phyloP scores from a whole-genome alignment of 2,113 vertebrate species.

The Cyanistes caeruleus region DNA sequence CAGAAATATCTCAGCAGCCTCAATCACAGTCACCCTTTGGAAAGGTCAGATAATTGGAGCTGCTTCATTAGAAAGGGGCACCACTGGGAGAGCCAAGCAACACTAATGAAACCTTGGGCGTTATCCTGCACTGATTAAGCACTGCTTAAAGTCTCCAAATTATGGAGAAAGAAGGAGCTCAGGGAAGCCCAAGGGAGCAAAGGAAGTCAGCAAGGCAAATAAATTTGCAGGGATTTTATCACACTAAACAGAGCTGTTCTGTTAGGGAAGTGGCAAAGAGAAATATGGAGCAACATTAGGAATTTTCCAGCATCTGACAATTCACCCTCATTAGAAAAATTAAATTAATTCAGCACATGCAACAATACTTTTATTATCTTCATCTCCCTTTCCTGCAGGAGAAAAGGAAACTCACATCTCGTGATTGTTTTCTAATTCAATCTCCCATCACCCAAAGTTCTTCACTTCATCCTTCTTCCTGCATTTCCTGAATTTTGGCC shows the following conservation, averaged over 20 bases:
- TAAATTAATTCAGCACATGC: conserved; percentile 22
- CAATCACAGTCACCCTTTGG: not conserved
- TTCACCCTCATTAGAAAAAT: conserved; percentile 30
- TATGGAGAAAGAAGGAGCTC: not conserved
- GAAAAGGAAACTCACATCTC: not conserved
- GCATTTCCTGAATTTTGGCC: not conserved
- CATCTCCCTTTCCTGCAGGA: not conserved
- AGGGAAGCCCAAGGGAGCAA: not conserved
- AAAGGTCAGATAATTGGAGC: not conserved
- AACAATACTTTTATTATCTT: not conserved
- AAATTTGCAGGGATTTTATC: not conserved
- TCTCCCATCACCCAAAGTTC: not conserved
- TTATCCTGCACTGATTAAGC: not conserved
- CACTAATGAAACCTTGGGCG: not conserved
- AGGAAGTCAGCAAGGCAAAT: not conserved
- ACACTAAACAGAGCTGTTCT: not conserved
- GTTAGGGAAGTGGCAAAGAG: not conserved
- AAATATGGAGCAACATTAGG: not conserved
- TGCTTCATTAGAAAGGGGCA: not conserved
- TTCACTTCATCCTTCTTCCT: not conserved
- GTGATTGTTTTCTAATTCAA: not conserved
- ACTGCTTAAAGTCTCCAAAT: not conserved
- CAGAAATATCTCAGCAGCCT: not conserved
- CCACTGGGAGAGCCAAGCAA: not conserved
- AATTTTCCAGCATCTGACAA: not conserved